phyloP scores from a whole-genome alignment of 2,888 invertebrate genomes.

The Archips crataeganus region DNA sequence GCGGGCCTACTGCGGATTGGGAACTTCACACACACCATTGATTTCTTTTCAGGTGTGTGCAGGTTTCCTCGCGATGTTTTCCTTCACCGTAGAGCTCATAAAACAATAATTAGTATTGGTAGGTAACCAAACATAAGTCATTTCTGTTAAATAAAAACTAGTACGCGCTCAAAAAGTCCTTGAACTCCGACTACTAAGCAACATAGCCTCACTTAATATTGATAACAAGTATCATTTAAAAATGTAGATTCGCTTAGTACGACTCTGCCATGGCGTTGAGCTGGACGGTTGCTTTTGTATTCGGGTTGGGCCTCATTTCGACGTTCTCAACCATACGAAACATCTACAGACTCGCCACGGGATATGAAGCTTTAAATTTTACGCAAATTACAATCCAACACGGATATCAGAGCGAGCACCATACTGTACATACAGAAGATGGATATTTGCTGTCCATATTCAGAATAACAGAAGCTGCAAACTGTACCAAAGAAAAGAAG shows the following conservation, averaged over 20 bases:
- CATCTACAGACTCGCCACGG: constrained; percentile 11
- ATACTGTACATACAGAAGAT: constrained; percentile 29
- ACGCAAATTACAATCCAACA: constrained; percentile 19
- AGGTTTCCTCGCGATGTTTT: no score
- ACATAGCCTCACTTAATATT: background rate
- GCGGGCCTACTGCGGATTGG: no score
- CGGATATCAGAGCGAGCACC: constrained; percentile 24
- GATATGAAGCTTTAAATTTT: constrained; percentile 8
- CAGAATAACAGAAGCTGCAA: constrained; percentile 22
- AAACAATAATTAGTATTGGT: no score
- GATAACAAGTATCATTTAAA: constrained; percentile 4
- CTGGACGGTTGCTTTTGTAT: constrained; percentile 21
- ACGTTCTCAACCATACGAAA: constrained; percentile 21
- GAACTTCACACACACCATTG: no score
- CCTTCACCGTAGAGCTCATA: no score
- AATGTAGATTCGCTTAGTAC: constrained; percentile 24
- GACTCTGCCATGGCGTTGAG: constrained; percentile 18
- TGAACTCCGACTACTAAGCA: no score
- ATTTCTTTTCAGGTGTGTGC: no score
- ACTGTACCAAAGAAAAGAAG: constrained; percentile 12
- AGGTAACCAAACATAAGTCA: background rate
- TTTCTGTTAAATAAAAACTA: background rate
- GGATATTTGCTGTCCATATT: constrained; percentile 27
- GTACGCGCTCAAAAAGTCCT: no score
- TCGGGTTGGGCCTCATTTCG: constrained; percentile 12